Percentiles rank a stretch among this genome's conserved stretches.
phyloP scores from a whole-genome alignment of 2,113 vertebrate genomes.

The Coptodon rendalli region DNA sequence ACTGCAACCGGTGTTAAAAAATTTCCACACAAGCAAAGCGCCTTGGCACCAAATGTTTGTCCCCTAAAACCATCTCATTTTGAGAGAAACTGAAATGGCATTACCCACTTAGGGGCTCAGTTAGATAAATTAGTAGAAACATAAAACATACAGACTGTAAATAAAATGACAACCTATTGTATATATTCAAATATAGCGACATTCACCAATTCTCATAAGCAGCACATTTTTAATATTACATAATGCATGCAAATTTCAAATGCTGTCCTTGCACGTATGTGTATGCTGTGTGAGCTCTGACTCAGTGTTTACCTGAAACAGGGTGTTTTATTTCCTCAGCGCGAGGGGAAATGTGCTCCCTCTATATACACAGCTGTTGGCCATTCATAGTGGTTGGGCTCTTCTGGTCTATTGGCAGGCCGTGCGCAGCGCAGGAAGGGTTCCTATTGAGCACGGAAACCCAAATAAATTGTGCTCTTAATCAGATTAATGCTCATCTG shows the following conservation, averaged over 20 bases:
- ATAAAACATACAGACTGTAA: not conserved
- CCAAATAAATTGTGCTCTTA: conserved; percentile 64
- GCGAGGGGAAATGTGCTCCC: conserved; percentile 39
- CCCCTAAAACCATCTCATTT: conserved; percentile 4
- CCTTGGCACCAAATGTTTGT: conserved; percentile 2
- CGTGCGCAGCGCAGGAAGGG: conserved; percentile 26
- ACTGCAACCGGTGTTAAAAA: not conserved
- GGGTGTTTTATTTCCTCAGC: not conserved
- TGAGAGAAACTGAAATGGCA: conserved; percentile 14
- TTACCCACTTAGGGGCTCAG: not conserved
- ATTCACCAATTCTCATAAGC: not conserved
- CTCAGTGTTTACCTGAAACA: conserved; percentile 32
- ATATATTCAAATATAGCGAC: not conserved
- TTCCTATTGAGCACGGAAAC: conserved; percentile 48
- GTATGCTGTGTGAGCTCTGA: not conserved
- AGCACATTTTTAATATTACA: not conserved
- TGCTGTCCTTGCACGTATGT: not conserved
- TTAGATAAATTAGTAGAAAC: not conserved
- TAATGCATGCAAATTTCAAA: not conserved
- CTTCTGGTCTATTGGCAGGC: conserved; percentile 28
- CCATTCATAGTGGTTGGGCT: conserved; percentile 35
- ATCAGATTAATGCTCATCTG: conserved; percentile 62
- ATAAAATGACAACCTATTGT: not conserved
- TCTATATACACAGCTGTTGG: conserved; percentile 68
- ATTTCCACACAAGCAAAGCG: conserved; percentile 14